phyloP scores from a whole-genome alignment of 2,888 invertebrate species.

The Synergus umbraculus region DNA sequence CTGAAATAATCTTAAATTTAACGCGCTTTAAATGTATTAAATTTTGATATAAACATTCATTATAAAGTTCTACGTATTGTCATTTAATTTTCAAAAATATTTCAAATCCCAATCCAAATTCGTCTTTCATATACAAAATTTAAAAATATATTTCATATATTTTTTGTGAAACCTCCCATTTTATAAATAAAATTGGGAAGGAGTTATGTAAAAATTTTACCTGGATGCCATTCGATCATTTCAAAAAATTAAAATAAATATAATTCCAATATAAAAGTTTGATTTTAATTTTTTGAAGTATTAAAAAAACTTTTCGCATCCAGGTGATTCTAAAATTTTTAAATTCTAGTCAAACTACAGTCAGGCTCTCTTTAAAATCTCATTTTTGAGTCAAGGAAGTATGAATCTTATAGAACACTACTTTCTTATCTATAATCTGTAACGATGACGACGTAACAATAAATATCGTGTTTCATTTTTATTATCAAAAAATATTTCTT shows the following conservation, averaged over 20 bases:
- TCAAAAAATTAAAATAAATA: neutral
- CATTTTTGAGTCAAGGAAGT: neutral
- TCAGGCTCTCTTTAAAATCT: neutral
- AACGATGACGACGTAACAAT: conserved; percentile 24
- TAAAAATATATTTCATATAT: neutral
- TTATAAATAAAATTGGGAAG: neutral
- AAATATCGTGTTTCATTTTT: conserved; percentile 22
- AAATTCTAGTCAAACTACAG: neutral
- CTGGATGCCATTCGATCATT: neutral
- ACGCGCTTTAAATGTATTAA: neutral
- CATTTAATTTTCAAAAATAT: neutral
- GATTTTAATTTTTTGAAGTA: neutral
- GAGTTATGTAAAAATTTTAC: neutral
- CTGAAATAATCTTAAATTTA: neutral
- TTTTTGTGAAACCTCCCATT: neutral
- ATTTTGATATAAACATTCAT: neutral
- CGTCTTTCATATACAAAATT: neutral
- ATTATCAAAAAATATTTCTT: conserved; percentile 29
- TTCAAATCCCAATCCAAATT: neutral
- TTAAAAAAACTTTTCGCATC: neutral
- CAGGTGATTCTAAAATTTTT: neutral
- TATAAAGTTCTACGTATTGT: neutral
- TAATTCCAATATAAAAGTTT: neutral
- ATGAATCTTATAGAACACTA: neutral
- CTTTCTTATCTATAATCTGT: conserved; percentile 10